Conservation (phyloP, 2,113 vertebrate species). For the Saimiri boliviensis region DNA sequence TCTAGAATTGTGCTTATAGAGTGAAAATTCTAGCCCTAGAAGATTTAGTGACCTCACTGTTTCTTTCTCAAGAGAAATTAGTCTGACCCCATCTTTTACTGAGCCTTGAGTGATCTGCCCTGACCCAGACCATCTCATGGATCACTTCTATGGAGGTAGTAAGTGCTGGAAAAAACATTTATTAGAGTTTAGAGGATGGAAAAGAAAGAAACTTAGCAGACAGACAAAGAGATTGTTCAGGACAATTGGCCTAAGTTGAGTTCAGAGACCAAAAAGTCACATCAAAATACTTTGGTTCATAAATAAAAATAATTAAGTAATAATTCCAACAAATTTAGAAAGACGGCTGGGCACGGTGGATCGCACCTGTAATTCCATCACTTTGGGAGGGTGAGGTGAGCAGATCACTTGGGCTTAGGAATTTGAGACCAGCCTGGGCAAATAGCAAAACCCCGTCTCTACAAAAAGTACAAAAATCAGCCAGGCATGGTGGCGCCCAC, state of each 20-base stretch:
- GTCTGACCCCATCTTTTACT: not conserved
- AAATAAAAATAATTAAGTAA: conserved; percentile 60
- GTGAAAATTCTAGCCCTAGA: not conserved
- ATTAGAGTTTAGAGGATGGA: not conserved
- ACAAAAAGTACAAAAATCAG: too few species aligned
- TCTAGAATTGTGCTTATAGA: not conserved
- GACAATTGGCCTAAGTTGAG: conserved; percentile 9
- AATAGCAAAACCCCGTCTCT: too few species aligned
- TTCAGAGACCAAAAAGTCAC: conserved; percentile 1
- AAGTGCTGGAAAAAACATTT: conserved; percentile 1
- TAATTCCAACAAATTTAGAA: conserved; percentile 47
- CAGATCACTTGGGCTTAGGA: too few species aligned
- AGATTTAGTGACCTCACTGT: conserved; percentile 31
- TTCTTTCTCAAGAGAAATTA: not conserved
- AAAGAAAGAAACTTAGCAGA: conserved; percentile 40
- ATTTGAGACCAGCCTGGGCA: too few species aligned
- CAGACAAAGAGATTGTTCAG: not conserved
- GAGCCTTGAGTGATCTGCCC: not conserved
- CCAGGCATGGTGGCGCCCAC: too few species aligned
- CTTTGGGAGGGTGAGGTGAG: too few species aligned
- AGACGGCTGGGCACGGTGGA: not conserved
- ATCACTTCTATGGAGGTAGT: not conserved
- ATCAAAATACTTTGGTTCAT: not conserved
- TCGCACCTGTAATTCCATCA: too few species aligned
- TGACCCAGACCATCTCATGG: conserved; percentile 21